phyloP scores from a whole-genome alignment of 2,113 vertebrate genomes.

The Xenopus borealis region DNA sequence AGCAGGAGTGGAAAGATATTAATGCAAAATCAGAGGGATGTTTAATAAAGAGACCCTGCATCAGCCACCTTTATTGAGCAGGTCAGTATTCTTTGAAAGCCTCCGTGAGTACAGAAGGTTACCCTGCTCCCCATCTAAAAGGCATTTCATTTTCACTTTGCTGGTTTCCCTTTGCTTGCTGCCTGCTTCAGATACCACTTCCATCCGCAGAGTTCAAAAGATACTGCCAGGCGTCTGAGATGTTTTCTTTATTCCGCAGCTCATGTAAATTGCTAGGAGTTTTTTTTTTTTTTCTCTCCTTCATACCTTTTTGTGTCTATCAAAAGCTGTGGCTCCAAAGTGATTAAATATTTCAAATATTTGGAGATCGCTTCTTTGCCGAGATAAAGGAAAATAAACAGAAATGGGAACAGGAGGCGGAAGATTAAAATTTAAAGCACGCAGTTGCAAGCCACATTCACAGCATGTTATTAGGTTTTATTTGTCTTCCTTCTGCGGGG shows the following conservation, averaged over 20 bases:
- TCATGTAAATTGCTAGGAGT: conserved; percentile 20
- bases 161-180: conserved; percentile 19
- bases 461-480: conserved; percentile 30
- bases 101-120: background rate
- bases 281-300: background rate
- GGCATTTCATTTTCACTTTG: conserved; percentile 35
- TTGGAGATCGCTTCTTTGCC: conserved; percentile 18
- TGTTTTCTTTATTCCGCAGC: conserved; percentile 29
- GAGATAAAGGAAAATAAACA: conserved; percentile 25
- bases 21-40: background rate
- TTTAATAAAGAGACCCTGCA: conserved; percentile 3
- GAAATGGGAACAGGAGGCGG: background rate
- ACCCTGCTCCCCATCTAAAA: conserved; percentile 1
- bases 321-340: conserved; percentile 27
- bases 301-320: conserved; percentile 15
- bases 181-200: conserved; percentile 9
- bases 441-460: conserved; percentile 2
- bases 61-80: conserved; percentile 3
- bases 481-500: conserved; percentile 24
- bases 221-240: conserved; percentile 8
- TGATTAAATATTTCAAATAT: conserved; percentile 44
- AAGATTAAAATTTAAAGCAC: conserved; percentile 37
- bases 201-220: conserved; percentile 25
- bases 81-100: conserved; percentile 20
- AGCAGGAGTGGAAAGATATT: background rate